Percentiles rank a stretch among this genome's conserved stretches.
These are phyloP conservation scores for Chrysogorgia sp. DNA, from an alignment of 92 coral and sea anemone genomes.

Conservation along the genomic window DNA sequence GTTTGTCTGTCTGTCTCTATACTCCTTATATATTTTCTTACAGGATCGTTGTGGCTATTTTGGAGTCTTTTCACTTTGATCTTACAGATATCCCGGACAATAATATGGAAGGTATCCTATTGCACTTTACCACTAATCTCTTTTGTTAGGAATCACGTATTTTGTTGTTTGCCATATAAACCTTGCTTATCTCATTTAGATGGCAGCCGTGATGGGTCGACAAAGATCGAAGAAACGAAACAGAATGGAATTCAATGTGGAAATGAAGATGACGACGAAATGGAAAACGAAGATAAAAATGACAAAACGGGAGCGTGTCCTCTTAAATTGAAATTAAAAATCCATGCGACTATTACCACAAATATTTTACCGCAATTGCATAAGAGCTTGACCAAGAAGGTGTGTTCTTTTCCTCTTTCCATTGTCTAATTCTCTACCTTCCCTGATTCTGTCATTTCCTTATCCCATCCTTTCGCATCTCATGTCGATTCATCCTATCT, in stretches of 20 bases:
- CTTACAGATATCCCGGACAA: constrained; percentile 60
- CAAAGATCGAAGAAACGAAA: neutral
- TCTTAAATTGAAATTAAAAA: constrained; percentile 65
- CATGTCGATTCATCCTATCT: neutral
- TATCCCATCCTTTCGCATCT: neutral
- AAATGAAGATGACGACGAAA: constrained; percentile 28
- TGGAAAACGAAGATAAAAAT: constrained; percentile 4
- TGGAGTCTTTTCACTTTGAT: constrained; percentile 87
- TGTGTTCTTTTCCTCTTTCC: constrained; percentile 14
- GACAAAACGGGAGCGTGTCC: constrained; percentile 38
- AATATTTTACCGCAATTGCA: constrained; percentile 81
- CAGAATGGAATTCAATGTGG: constrained; percentile 44
- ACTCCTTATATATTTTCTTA: neutral
- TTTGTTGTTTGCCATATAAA: too few species aligned
- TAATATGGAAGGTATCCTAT: constrained; percentile 14
- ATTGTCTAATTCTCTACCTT: neutral
- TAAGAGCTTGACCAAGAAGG: constrained; percentile 88
- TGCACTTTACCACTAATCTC: neutral
- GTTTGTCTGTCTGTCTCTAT: neutral
- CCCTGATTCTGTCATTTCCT: neutral
- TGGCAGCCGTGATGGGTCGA: too few species aligned
- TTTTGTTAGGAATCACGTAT: neutral
- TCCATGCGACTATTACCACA: constrained; percentile 72
- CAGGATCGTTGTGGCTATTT: constrained; percentile 82
- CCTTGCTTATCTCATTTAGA: too few species aligned